Evolutionary conservation across 2,888 invertebrate species (phyloP).

Genomic region (Mythimna lalbum): DNA sequence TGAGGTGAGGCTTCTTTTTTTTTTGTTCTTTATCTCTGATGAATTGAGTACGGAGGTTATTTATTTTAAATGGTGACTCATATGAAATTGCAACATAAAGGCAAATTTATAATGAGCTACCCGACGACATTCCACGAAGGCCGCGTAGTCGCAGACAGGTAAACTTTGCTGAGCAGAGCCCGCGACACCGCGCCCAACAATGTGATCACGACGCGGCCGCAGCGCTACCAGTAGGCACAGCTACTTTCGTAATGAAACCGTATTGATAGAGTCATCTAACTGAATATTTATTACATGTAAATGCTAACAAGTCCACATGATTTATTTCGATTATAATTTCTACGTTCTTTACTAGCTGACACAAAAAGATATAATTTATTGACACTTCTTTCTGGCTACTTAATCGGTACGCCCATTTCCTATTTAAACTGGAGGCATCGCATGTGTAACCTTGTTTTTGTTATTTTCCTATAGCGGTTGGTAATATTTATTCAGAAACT

Average conservation of each 20-base stretch:
- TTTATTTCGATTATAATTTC: slow-evolving; percentile 61
- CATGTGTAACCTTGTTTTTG: slow-evolving; percentile 70
- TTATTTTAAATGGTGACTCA: slow-evolving; percentile 80
- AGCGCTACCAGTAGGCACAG: slow-evolving; percentile 33
- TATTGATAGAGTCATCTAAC: slow-evolving; percentile 51
- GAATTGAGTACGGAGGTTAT: slow-evolving; percentile 64
- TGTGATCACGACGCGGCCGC: slow-evolving; percentile 50
- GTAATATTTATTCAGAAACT: slow-evolving; percentile 49
- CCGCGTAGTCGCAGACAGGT: slow-evolving; percentile 74
- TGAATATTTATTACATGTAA: slow-evolving; percentile 53
- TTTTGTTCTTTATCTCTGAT: slow-evolving; percentile 60
- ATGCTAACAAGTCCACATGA: slow-evolving; percentile 47
- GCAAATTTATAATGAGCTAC: slow-evolving; percentile 85
- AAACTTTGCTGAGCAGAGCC: slow-evolving; percentile 71
- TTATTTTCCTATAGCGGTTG: slow-evolving; percentile 57
- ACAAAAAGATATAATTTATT: slow-evolving; percentile 71
- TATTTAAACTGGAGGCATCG: slow-evolving; percentile 62
- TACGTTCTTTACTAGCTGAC: slow-evolving; percentile 67
- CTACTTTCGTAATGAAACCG: slow-evolving; percentile 46
- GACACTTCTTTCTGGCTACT: slow-evolving; percentile 66
- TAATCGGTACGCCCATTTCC: slow-evolving; percentile 68
- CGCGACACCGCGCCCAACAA: slow-evolving; percentile 65
- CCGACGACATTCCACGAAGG: slow-evolving; percentile 84
- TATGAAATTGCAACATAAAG: slow-evolving; percentile 81
- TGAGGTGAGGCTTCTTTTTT: slow-evolving; percentile 43